Evolutionary conservation across 2,113 vertebrate species (phyloP).

Genomic region (Fregetta grallaria): DNA sequence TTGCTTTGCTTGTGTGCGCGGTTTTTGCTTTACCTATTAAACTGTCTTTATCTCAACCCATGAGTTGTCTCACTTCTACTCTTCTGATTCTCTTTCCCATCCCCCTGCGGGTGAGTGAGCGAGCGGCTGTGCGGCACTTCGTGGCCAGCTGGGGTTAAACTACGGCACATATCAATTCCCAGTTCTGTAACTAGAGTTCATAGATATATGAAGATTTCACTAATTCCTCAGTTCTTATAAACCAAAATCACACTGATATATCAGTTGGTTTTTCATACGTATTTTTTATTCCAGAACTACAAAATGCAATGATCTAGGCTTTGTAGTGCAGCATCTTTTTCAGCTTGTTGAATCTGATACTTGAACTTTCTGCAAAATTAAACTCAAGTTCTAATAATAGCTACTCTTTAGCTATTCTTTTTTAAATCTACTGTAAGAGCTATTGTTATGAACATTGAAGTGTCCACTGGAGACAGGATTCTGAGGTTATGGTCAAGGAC

Average conservation of each 20-base stretch:
- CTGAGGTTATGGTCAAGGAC: neutral
- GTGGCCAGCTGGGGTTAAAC: too few relatives aligned
- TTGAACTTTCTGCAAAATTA: conserved; percentile 15
- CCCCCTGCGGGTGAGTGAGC: too few relatives aligned
- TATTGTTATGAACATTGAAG: neutral
- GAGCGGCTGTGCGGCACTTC: too few relatives aligned
- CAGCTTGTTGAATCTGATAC: neutral
- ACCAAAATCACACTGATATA: neutral
- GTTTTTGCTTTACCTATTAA: too few relatives aligned
- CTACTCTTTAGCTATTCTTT: neutral
- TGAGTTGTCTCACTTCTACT: too few relatives aligned
- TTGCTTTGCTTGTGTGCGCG: too few relatives aligned
- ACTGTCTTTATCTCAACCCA: too few relatives aligned
- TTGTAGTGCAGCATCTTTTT: neutral
- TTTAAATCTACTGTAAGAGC: neutral
- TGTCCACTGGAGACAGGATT: neutral
- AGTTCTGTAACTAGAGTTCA: neutral
- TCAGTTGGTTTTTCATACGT: neutral
- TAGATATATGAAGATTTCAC: neutral
- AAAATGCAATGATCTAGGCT: neutral
- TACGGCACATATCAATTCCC: neutral
- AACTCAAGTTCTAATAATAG: neutral
- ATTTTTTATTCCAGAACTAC: neutral
- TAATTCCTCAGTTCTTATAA: neutral
- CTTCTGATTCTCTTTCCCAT: too few relatives aligned